A percentile compares a stretch with the other conserved stretches of the same genome.
Evolutionary conservation across 2,888 invertebrate species (phyloP).

Genomic region (Amphipyra tragopoginis): DNA sequence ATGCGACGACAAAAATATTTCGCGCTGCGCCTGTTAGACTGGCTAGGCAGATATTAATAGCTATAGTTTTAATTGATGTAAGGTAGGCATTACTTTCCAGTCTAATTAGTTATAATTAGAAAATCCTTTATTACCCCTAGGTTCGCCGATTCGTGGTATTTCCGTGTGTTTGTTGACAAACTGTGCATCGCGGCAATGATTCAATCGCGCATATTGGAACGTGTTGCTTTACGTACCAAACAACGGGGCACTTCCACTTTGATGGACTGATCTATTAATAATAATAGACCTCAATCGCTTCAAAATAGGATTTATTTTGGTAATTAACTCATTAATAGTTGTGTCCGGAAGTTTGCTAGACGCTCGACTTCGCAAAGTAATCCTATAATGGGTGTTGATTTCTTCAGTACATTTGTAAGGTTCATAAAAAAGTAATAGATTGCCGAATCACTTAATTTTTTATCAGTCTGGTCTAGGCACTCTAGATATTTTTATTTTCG

Average conservation of each 20-base stretch:
- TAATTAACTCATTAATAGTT: slow-evolving; percentile 7
- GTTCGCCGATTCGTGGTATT: slow-evolving; percentile 57
- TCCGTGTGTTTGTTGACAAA: slow-evolving; percentile 68
- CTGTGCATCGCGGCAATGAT: slow-evolving; percentile 61
- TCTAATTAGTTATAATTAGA: slow-evolving; percentile 56
- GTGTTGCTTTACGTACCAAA: slow-evolving; percentile 48
- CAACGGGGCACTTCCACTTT: slow-evolving; percentile 36
- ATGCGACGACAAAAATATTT: no score
- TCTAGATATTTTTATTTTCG: slow-evolving; percentile 7
- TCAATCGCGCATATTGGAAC: slow-evolving; percentile 60
- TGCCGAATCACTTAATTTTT: slow-evolving; percentile 29
- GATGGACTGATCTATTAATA: slow-evolving; percentile 22
- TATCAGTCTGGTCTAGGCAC: slow-evolving; percentile 33
- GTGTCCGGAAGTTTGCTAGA: slow-evolving; percentile 43
- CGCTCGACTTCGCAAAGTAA: slow-evolving; percentile 36
- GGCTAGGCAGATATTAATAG: no score
- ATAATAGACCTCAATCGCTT: slow-evolving; percentile 25
- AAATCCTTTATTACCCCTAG: slow-evolving; percentile 30
- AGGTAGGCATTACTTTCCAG: neutral
- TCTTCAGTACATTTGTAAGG: slow-evolving; percentile 12
- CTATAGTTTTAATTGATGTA: no score
- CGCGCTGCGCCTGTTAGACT: no score
- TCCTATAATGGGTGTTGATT: slow-evolving; percentile 27
- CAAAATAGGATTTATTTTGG: slow-evolving; percentile 30
- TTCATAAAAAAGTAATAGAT: slow-evolving; percentile 12